Evolutionary conservation across 2,797 vertebrate genomes (phyloP), one percentile per base, ranked within the genome.

Genomic region (Sebastes iracundus): DNA sequence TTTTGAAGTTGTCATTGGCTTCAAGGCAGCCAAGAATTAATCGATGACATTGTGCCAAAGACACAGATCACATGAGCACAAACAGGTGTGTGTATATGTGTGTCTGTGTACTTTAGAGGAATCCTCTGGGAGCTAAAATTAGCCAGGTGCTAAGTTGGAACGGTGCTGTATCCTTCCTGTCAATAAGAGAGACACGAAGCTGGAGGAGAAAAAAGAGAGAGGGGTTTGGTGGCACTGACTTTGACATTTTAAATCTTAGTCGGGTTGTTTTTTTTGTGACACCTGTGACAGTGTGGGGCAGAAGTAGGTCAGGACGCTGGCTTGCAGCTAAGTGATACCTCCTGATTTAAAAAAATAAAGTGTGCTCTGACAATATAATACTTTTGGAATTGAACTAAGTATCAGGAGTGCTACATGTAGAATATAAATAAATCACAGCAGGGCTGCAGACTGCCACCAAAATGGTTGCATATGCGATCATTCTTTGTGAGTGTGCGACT

Each of bases 81-180:
- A 90, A 88, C 92, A 93, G 87, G 88, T 93, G 92, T 87, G 77
- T 80, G 78, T 73, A 30, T 82, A 42, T 75, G 66, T 77, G 71
- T 75, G 80, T 67, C 13, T 38, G 35, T 38, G 35, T 38, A n/a
- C 59, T 61, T 80, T 8, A 60, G 73, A 71, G 70, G 58, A 77
- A 75, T 82, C 82, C 66, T 83, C 53, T n/a, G 55, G 64, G 66
- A 76, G 87, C 92, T 92, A 94, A 94, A 94, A 88, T 94, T 93
- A 94, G 46, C 79, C 70, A 80, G 81, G 90, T 90, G 91, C 82
- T 91, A 92, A 94, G 75, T 88, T 81, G 66, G 67, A 88, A 22
- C 27, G 3, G 46, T 42, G 72, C 35, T 72, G 56, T 59, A 77
- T 79, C 28, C 56, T 81, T 83, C 72, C 84, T 84, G 83, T 91